Evolutionary conservation across 2,888 invertebrate species (phyloP), one percentile per base, ranked within the genome.

Genomic region (Piscicola geometra): DNA sequence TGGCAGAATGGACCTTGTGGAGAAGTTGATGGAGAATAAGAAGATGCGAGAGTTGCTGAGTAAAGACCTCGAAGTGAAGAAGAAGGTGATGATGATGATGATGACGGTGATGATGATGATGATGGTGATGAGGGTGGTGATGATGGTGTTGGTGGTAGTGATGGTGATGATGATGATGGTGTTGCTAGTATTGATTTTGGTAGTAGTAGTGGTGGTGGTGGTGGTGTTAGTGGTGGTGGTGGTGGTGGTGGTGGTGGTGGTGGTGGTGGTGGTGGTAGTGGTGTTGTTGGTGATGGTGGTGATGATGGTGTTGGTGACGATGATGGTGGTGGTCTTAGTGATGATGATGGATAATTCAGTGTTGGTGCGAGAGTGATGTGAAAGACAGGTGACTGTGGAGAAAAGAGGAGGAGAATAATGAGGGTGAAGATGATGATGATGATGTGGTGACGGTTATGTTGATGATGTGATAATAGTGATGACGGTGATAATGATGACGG

Each of bases 41-140:
- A 73, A 73, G 33, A 21, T 35, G 25, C 47, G 33, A 36, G 73
- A 73, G n/a, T 21, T 21, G 30, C 30, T 56, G 25, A 64, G n/a
- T 50, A 73, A 73, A 36, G 73, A 73, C 2, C 41, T 73, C 60
- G 73, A 73, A 36, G 64, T 73, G 32, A 73, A 60, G 64, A 73
- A 64, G 73, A 73, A 73, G 64, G 60, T 56, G 25, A 21, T 56
- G 60, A 21, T 56, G 60, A n/a, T 41, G 71, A 21, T 52, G 71
- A 36, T 41, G 70, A 9, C 21, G 70, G 41, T 36, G 33, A 1
- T 69, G 74, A 36, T 74, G 75, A 30, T 75, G 67, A 28, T 75
- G 75, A 41, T 69, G 67, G 35, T 75, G 69, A 18, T 30, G 75
- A 1, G 68, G 75, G 36, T 50, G 75, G 36, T 67, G 52, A 41